Evolutionary conservation across 2,888 invertebrate species (phyloP), one percentile per base, ranked within the genome.

Genomic region (Stomorhina lunata): DNA sequence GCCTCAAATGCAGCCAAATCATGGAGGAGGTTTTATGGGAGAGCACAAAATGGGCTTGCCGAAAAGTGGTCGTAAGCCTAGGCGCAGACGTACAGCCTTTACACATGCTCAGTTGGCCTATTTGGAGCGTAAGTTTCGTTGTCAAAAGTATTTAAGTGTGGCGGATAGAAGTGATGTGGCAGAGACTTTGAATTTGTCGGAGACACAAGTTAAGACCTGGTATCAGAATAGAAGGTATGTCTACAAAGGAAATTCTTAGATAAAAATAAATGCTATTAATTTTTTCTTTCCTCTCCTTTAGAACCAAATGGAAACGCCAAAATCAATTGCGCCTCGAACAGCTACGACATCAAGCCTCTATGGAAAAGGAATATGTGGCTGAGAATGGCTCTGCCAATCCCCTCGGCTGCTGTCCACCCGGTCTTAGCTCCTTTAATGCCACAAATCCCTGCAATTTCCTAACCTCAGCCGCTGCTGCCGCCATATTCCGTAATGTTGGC

Each of bases 141-240:
- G 97, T 87, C 98, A 98, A 91, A 98, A 98, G 92, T 98, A 98
- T 92, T 92, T 98, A 81, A 97, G 97, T 81, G 98, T 98, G 6
- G 97, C 97, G 0, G 98, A 98, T 89, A 93, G 98, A 43, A 97
- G 97, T 75, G 97, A 97, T 89, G 97, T 98, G 0, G 98, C 98
- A 0, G 97, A 97, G 87, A 95, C 96, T 0, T 92, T 98, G 25
- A 96, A 95, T 87, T 92, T 98, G 27, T 96, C 97, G 37, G 98
- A 98, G 92, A 98, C 98, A 0, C 98, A 98, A 90, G 97, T 98
- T 68, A 98, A 98, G 92, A 98, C 98, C 1, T 98, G 98, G 98
- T 98, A 91, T 84, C 91, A 91, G 79, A 91, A 91, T 84, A 87
- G 91, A 85, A 88, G 92, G 91, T 91, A 75, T 66, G 85, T 25